Evolutionary conservation across 2,113 vertebrate species (phyloP), one percentile per base, ranked within the genome.

Genomic region (Turnix velox): DNA sequence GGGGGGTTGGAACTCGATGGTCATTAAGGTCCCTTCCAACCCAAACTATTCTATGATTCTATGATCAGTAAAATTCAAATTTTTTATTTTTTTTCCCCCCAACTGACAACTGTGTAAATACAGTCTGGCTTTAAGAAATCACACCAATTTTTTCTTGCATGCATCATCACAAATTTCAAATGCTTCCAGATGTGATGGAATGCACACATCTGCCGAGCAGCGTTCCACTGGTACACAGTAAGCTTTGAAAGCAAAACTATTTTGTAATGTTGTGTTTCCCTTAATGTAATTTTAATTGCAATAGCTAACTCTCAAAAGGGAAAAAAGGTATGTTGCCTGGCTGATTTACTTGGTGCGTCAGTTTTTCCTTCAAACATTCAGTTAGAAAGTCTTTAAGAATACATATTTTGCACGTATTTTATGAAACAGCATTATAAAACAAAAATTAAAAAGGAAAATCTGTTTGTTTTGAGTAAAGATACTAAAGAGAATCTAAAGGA

Each of bases 141-240:
- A 35, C 25, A 39, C 17, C 6, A 10, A 0, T 58, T 85, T 85
- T 81, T 72, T 18, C 11, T 89, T 63, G 16, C 18, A 7, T 42
- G 25, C 33, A 23, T 71, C 24, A 69, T 39, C 55, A 65, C 17
- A 46, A 73, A 42, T 80, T 58, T 48, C 19, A 48, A 24, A 23
- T 25, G 28, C 65, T 88, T 87, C 59, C 86, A 95, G 43, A 69
- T 85, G 58, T 58, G 61, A 43, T 78, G 59, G 71, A 88, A 78
- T 2, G 8, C 57, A 35, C 20, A 40, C 35, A 52, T 93, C 35
- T 90, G 67, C 63, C 88, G 65, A 81, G 48, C 69, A 72, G 61
- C 0, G 0, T 92, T 74, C n/a, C 28, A 14, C 48, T 84, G 25
- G 58, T 58, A 22, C 22, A 45, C 1, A 3, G 63, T 61, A 59